These are phyloP conservation scores for Melanostoma scalare DNA, from an alignment of 2,888 invertebrate genomes.

Conservation along the genomic window DNA sequence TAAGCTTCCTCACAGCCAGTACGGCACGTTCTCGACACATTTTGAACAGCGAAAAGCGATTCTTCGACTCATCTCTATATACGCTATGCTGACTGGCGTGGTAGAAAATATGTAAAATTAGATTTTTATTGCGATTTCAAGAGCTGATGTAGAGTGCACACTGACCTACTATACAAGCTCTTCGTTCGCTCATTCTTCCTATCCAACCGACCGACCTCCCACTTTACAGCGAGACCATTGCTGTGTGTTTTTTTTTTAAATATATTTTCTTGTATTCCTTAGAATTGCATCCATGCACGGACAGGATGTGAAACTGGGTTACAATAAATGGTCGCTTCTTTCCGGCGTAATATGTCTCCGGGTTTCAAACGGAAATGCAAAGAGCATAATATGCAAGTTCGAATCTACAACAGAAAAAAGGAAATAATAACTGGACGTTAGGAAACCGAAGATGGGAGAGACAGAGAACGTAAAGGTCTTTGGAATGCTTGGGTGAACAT, in stretches of 20 bases:
- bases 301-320: conserved; percentile 67
- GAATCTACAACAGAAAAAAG: conserved; percentile 51
- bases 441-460: conserved; percentile 12
- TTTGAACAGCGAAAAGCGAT: conserved; percentile 13
- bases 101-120: conserved; percentile 69
- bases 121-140: conserved; percentile 68
- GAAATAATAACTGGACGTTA: conserved; percentile 50
- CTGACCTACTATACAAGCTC: conserved; percentile 45
- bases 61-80: conserved; percentile 3
- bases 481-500: conserved; percentile 43
- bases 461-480: conserved; percentile 1
- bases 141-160: conserved; percentile 26
- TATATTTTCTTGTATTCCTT: too few relatives aligned
- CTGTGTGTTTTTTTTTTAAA: conserved; percentile 43
- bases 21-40: conserved; percentile 62
- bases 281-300: conserved; percentile 52
- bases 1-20: conserved; percentile 40
- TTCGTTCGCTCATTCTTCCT: conserved; percentile 28
- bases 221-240: conserved; percentile 55
- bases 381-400: conserved; percentile 64
- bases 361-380: conserved; percentile 65
- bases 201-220: background rate
- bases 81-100: background rate
- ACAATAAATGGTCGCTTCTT: conserved; percentile 70
- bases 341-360: conserved; percentile 70